These are phyloP conservation scores for Lordiphosa mommai DNA, from an alignment of 1,140 invertebrate genomes.

Conservation along the genomic window DNA sequence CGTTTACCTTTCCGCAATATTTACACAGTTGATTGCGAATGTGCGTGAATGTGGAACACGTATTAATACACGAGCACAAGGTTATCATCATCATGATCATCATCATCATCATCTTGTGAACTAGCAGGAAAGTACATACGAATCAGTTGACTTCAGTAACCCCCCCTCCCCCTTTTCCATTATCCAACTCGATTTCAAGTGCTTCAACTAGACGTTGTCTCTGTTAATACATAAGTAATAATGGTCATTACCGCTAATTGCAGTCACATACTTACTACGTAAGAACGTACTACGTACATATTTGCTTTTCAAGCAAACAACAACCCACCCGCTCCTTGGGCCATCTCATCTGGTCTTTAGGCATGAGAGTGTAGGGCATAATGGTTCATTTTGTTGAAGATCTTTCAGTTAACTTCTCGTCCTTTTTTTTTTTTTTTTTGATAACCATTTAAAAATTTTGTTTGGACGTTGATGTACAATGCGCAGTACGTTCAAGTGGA, in stretches of 20 bases:
- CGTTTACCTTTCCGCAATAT: conserved; percentile 27
- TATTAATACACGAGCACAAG: conserved; percentile 1
- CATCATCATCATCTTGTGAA: too few species aligned
- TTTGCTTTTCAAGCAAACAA: background rate
- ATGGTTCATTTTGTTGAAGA: background rate
- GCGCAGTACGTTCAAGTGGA: too few species aligned
- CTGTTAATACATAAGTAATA: conserved; percentile 8
- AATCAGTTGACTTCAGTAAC: too few species aligned
- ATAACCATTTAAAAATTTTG: too few species aligned
- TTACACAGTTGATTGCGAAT: conserved; percentile 45
- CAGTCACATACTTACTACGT: conserved; percentile 2
- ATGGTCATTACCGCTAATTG: conserved; percentile 28
- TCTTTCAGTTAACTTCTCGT: too few species aligned
- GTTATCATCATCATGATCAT: background rate
- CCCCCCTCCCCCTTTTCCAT: too few species aligned
- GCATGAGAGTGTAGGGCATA: background rate
- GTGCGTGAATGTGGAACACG: conserved; percentile 13
- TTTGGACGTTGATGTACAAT: too few species aligned
- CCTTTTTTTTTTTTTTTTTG: too few species aligned
- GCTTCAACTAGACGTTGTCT: background rate
- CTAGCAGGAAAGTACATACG: too few species aligned
- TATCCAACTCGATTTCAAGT: too few species aligned
- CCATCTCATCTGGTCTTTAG: too few species aligned
- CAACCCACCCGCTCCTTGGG: too few species aligned
- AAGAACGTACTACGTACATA: background rate